Evolutionary conservation across 2,888 invertebrate species (phyloP).

Genomic region (Agonopterix arenella): DNA sequence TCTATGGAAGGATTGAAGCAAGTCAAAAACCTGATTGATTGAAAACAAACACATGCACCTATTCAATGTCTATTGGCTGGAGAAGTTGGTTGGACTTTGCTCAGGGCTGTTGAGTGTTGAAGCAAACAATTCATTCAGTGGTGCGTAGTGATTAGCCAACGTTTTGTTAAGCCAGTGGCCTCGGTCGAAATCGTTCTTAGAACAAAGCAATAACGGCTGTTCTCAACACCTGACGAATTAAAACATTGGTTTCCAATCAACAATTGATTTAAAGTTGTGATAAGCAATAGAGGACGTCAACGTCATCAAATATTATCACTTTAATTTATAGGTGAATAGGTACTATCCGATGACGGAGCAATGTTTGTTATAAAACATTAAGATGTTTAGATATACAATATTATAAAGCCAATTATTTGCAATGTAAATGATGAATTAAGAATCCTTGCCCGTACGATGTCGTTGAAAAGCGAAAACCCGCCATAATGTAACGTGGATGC

Average conservation of each 20-base stretch:
- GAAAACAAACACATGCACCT: too few relatives aligned
- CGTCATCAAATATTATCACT: too few relatives aligned
- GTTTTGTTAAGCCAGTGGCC: constrained; percentile 59
- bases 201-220: constrained; percentile 49
- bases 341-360: not conserved
- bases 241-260: constrained; percentile 25
- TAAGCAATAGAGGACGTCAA: too few relatives aligned
- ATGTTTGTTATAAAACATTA: constrained; percentile 16
- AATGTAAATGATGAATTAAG: constrained; percentile 3
- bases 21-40: too few relatives aligned
- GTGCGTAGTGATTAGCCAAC: constrained; percentile 55
- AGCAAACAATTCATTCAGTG: constrained; percentile 33
- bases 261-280: constrained; percentile 16
- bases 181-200: constrained; percentile 57
- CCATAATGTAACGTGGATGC: constrained; percentile 67
- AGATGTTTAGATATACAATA: not conserved
- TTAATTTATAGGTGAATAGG: too few relatives aligned
- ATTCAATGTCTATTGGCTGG: not conserved
- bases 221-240: constrained; percentile 28
- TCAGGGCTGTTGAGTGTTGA: constrained; percentile 11
- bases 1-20: too few relatives aligned
- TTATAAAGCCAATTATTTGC: constrained; percentile 2
- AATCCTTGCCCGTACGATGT: constrained; percentile 13
- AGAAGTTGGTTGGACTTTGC: constrained; percentile 8
- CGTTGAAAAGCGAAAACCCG: constrained; percentile 44